Percentiles rank a stretch among this genome's conserved stretches.
These are phyloP conservation scores for Mystacornis crossleyi DNA, from an alignment of 2,113 vertebrate genomes.

Conservation along the genomic window DNA sequence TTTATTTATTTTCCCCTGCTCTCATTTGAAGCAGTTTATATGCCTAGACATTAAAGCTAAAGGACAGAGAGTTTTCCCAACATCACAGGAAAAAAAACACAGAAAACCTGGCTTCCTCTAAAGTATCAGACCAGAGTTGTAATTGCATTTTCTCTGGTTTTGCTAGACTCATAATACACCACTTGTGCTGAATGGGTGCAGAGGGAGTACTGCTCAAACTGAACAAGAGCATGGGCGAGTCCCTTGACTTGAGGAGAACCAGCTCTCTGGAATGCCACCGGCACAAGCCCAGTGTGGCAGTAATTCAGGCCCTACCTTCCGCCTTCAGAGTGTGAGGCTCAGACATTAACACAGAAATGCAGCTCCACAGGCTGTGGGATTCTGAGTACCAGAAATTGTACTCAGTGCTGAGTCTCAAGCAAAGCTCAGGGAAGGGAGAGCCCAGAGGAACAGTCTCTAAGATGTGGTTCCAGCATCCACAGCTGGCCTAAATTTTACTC, in stretches of 20 bases:
- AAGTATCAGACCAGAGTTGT: neutral
- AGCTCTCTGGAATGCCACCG: neutral
- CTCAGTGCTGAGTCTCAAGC: neutral
- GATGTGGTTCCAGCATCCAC: neutral
- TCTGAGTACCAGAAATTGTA: neutral
- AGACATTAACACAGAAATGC: neutral
- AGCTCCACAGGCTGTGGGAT: neutral
- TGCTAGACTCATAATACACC: neutral
- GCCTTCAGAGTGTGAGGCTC: neutral
- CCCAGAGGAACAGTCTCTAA: neutral
- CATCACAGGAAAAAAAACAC: neutral
- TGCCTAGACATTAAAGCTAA: neutral
- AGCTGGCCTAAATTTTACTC: slow-evolving; percentile 27
- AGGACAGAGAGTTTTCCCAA: neutral
- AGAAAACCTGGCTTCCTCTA: neutral
- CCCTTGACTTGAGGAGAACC: neutral
- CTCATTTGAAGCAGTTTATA: neutral
- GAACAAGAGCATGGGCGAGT: neutral
- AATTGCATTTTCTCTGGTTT: neutral
- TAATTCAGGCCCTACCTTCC: neutral
- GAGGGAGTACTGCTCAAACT: neutral
- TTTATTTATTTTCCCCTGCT: neutral
- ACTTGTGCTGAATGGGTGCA: neutral
- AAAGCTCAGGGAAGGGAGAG: neutral
- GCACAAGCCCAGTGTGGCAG: rapidly evolving